Base-by-base conservation (phyloP, 2,797 vertebrate genomes). In the Gallinago stenura region DNA sequence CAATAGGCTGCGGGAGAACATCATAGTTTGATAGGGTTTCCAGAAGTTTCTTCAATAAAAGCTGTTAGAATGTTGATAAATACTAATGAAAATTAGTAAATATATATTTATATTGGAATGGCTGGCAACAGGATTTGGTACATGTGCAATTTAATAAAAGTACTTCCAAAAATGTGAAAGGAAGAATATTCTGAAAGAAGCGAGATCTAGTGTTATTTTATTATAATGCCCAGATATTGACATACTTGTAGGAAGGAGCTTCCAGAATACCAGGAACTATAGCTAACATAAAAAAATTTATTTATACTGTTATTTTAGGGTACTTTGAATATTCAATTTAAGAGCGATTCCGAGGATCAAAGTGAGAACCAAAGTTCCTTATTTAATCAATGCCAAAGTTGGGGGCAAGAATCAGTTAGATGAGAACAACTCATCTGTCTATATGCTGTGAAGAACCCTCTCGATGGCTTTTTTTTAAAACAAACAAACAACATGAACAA, bases 11-110 rank as follows among this genome's bases (percentile, higher is more conserved):
- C 9, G 35, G 18, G 2, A 3, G 54, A 33, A 45, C 56, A 75
- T 28, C 30, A 53, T 50, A 41, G 13, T 71, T 65, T 65, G 21
- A 81, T 3, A 76, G n/a, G n/a, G n/a, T n/a, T 94, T 91, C 48
- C 70, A 91, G 43, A 30, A 83, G 31, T 33, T 94, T 66, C 88
- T 91, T 93, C 48, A 89, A n/a, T 56, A 90, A 77, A 70, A 89
- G 46, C 45, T 57, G 79, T 75, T 51, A 73, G 17, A 82, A 68
- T n/a, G 8, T 53, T 77, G 48, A 82, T 70, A 89, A 82, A 86
- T 26, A 80, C 12, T 46, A 46, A 46, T 83, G 48, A 83, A 84
- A 77, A 84, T 56, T 21, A 83, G 43, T 37, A 80, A 66, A 50
- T 73, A 41, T 13, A 11, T 57, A 60, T 56, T 76, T 70, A 43